Percentiles rank a stretch among this genome's conserved stretches.
Evolutionary conservation across 2,888 invertebrate genomes (phyloP).

Genomic region (Automeris io): DNA sequence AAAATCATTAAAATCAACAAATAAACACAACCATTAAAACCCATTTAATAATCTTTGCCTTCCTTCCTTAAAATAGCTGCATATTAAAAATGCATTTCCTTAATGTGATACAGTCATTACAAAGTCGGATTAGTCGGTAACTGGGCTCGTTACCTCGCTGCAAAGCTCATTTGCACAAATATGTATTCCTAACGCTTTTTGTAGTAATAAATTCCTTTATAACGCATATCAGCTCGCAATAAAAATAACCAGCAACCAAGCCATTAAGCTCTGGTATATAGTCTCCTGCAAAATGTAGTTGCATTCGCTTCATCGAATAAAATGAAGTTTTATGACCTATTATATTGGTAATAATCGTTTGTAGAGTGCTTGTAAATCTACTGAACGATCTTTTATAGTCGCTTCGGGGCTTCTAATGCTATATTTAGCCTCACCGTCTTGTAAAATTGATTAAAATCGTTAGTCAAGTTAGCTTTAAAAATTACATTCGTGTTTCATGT

Average conservation of each 20-base stretch:
- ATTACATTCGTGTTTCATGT: no score
- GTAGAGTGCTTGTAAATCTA: slow-evolving; percentile 29
- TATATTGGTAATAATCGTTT: slow-evolving; percentile 23
- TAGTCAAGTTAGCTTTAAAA: no score
- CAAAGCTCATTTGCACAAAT: slow-evolving; percentile 30
- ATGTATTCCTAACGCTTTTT: slow-evolving; percentile 24
- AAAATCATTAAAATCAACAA: no score
- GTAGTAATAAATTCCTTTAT: neutral
- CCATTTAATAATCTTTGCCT: slow-evolving; percentile 1
- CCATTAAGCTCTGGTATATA: slow-evolving; percentile 7
- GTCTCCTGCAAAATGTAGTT: slow-evolving; percentile 17
- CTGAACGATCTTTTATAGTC: slow-evolving; percentile 24
- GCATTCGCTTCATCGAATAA: slow-evolving; percentile 20
- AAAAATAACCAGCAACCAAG: slow-evolving; percentile 14
- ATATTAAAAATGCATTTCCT: slow-evolving; percentile 3
- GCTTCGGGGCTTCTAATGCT: slow-evolving; percentile 25
- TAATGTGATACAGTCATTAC: slow-evolving; percentile 13
- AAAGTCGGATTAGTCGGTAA: slow-evolving; percentile 13
- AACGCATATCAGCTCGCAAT: slow-evolving; percentile 9
- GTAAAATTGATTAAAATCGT: slow-evolving; percentile 12
- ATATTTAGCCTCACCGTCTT: slow-evolving; percentile 18
- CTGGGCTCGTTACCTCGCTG: slow-evolving; percentile 17
- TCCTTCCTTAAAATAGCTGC: slow-evolving; percentile 4
- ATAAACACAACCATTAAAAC: no score
- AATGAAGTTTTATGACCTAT: slow-evolving; percentile 30